A percentile compares a stretch with the other conserved stretches of the same genome.
These are phyloP conservation scores for Podiceps cristatus DNA, from an alignment of 2,113 vertebrate species.

Conservation along the genomic window DNA sequence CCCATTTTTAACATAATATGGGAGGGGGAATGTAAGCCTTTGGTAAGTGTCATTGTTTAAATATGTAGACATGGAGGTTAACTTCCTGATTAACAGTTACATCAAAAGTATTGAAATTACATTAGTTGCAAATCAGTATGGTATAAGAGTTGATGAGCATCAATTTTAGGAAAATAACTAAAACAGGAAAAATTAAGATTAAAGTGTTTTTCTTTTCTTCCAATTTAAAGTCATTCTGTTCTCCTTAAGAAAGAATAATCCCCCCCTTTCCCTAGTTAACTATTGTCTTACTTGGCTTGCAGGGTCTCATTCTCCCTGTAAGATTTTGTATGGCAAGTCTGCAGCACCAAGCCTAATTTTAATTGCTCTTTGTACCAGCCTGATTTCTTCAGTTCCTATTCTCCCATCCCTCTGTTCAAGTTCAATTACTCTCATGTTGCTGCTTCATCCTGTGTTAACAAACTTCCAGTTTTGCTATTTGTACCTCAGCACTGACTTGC, in stretches of 20 bases:
- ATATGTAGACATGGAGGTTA: neutral
- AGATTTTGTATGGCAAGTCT: neutral
- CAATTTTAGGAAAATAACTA: neutral
- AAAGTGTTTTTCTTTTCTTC: neutral
- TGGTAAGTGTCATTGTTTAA: neutral
- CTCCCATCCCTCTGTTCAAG: neutral
- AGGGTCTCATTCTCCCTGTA: neutral
- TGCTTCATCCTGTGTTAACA: neutral
- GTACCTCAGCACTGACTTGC: neutral
- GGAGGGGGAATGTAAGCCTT: neutral
- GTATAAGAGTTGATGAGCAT: neutral
- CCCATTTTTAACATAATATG: neutral
- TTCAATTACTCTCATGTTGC: neutral
- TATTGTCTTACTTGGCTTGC: neutral
- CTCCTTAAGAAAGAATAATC: neutral
- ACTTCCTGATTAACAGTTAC: neutral
- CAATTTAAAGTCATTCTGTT: neutral
- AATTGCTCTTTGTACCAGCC: neutral
- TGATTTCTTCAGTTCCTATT: neutral
- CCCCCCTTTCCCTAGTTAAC: neutral
- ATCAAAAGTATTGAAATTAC: neutral
- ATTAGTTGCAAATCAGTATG: neutral
- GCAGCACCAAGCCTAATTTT: neutral
- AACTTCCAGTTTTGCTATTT: neutral
- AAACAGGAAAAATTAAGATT: neutral